Base-by-base conservation (phyloP, 1,140 invertebrate genomes). In the Trachelipus rathkii region DNA sequence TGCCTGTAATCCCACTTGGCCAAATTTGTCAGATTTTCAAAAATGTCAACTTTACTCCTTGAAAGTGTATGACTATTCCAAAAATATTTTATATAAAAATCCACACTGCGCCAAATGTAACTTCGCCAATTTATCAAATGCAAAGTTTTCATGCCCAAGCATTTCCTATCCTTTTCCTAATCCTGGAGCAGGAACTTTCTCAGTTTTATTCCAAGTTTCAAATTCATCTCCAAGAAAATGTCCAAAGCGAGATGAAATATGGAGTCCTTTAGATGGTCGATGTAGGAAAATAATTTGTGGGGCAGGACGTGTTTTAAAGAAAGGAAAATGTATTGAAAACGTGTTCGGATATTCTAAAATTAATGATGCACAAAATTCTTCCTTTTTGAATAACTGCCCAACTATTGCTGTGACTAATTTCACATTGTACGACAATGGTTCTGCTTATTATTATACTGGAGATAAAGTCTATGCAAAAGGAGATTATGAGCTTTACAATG, bases 81-180 rank as follows among this genome's bases (percentile, higher is more conserved):
- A 44, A 0, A n/a, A 72, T n/a, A 75, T 72, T 0, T 44, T 81
- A 11, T 86, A 82, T 77, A 86, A 84, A 74, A 86, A 86, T 77
- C 82, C 82, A 11, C 83, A 86, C 74, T 86, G 85, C 79, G 84
- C 83, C 46, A 68, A 78, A 11, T 86, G 85, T 74, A 82, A 85
- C 68, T 76, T 73, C 44, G 77, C 46, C 15, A 10, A 50, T 50
- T 50, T 50, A 15, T 50, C 46, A 50, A 15, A 50, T 50, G 9
- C 46, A n/a, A n/a, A n/a, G n/a, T 50, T 50, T 15, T 50, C 46
- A 9, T 50, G 15, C 46, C 46, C 9, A 10, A 50, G 15, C 9
- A 10, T 15, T 15, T 10, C 9, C 46, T 50, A n/a, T n/a, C n/a
- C 15, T 50, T 10, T 15, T 50, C 46, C 9, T 10, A 9, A 9